phyloP scores from a whole-genome alignment of 1,140 invertebrate genomes.

The Aradophagus sp. region DNA sequence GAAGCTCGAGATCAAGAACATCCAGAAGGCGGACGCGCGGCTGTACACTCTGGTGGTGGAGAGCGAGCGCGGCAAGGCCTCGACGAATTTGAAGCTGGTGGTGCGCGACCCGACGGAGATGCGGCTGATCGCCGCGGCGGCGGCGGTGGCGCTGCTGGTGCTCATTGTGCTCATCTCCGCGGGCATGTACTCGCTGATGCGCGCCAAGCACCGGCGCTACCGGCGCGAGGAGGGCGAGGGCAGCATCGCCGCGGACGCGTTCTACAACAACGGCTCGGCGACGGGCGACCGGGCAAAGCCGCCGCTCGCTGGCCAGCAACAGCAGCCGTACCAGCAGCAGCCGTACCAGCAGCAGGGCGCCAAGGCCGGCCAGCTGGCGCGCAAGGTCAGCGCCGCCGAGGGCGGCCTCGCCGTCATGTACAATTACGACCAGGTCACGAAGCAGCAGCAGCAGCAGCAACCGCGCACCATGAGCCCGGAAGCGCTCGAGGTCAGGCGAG shows the following conservation, averaged over 20 bases:
- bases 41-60: slow-evolving; percentile 70
- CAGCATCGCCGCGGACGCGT: slow-evolving; percentile 70
- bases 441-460: no score
- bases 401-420: slow-evolving; percentile 68
- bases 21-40: slow-evolving; percentile 68
- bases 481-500: slow-evolving; percentile 71
- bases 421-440: slow-evolving; percentile 71
- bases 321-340: neutral
- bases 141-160: slow-evolving; percentile 65
- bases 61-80: slow-evolving; percentile 71
- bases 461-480: slow-evolving; percentile 72
- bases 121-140: slow-evolving; percentile 67
- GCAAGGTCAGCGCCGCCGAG: slow-evolving; percentile 61
- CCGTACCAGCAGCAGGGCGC: slow-evolving; percentile 24
- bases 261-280: slow-evolving; percentile 60
- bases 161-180: slow-evolving; percentile 64
- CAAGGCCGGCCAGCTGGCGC: slow-evolving; percentile 60
- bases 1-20: slow-evolving; percentile 69
- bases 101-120: slow-evolving; percentile 70
- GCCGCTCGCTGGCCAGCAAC: no score
- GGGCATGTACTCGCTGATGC: slow-evolving; percentile 62
- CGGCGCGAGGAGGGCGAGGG: slow-evolving; percentile 67
- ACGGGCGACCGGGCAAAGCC: slow-evolving; percentile 61
- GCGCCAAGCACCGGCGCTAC: slow-evolving; percentile 65
- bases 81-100: slow-evolving; percentile 66